These are phyloP conservation scores for Agonopterix subpropinquella DNA, from an alignment of 2,888 invertebrate genomes.

Conservation along the genomic window DNA sequence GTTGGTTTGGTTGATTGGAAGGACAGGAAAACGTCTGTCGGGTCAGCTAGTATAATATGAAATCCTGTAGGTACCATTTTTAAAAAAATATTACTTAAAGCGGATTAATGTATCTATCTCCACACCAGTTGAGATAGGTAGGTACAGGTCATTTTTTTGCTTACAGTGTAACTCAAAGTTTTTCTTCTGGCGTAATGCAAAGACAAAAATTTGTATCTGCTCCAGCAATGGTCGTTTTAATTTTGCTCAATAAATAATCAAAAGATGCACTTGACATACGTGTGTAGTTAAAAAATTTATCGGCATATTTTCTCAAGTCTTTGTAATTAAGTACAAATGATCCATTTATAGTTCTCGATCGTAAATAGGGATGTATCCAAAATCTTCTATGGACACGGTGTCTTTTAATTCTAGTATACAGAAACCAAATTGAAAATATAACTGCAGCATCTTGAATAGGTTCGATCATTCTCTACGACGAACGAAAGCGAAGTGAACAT, in stretches of 20 bases:
- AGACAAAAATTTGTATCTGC: slow-evolving; percentile 7
- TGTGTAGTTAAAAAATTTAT: slow-evolving; percentile 7
- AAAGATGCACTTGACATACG: slow-evolving; percentile 8
- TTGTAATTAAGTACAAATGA: slow-evolving; percentile 7
- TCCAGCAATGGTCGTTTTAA: slow-evolving; percentile 6
- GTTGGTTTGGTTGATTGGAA: no score
- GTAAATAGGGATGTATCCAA: slow-evolving; percentile 7
- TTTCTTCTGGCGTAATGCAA: slow-evolving; percentile 5
- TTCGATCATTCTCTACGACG: no score
- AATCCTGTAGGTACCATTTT: no score
- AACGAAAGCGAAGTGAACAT: no score
- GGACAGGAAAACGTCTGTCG: no score
- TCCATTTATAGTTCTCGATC: slow-evolving; percentile 7
- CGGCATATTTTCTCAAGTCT: slow-evolving; percentile 5
- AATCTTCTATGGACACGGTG: slow-evolving; percentile 7
- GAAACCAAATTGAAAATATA: slow-evolving; percentile 7
- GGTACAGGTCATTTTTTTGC: background rate
- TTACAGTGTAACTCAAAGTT: background rate
- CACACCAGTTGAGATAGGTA: background rate
- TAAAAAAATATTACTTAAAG: background rate
- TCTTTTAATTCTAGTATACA: slow-evolving; percentile 5
- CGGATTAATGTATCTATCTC: background rate
- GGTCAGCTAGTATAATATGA: no score
- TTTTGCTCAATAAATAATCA: slow-evolving; percentile 9
- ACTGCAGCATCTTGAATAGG: slow-evolving; percentile 5